Evolutionary conservation across 2,888 invertebrate species (phyloP), one percentile per base, ranked within the genome.

Genomic region (Troides oblongomaculatus): DNA sequence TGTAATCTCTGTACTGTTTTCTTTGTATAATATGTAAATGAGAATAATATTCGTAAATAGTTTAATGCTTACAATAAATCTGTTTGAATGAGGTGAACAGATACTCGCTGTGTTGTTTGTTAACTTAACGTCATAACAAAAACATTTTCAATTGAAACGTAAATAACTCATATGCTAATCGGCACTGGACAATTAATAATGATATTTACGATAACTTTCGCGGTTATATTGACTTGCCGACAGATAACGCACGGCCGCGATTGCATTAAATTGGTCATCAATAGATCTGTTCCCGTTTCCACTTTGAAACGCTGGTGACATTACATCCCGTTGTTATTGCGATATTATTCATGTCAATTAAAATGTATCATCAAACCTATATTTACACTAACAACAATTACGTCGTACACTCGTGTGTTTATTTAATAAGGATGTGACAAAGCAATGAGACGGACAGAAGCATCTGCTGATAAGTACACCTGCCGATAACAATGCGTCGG

Each of bases 191-290:
- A 61, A 56, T 61, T 62, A 67, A 61, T 56, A 57, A 59, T 58
- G 59, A 68, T 50, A 36, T 25, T 23, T 8, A 30, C 60, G 60
- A 68, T 64, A 61, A 64, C 57, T 67, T 70, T 64, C 61, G 61
- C 67, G 64, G 25, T 60, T 64, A 60, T 67, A 70, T 61, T 64
- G 60, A 30, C 61, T 56, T 21, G 53, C 39, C 30, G 53, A 43
- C 61, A 70, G 70, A 70, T 70, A 64, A 67, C 60, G 23, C 8
- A 46, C 18, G 18, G 23, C 53, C 43, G 56, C 59, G 53, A 63
- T 70, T 81, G 81, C 82, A 85, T 86, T 82, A 85, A 87, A 88
- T 87, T 86, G 83, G 75, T 79, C 83, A 79, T 84, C 85, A 84
- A 85, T 85, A 82, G 84, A 85, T 84, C 77, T 80, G 84, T 81